Evolutionary conservation across 1,140 invertebrate species (phyloP), one percentile per base, ranked within the genome.

Genomic region (Parasteatoda tepidariorum): DNA sequence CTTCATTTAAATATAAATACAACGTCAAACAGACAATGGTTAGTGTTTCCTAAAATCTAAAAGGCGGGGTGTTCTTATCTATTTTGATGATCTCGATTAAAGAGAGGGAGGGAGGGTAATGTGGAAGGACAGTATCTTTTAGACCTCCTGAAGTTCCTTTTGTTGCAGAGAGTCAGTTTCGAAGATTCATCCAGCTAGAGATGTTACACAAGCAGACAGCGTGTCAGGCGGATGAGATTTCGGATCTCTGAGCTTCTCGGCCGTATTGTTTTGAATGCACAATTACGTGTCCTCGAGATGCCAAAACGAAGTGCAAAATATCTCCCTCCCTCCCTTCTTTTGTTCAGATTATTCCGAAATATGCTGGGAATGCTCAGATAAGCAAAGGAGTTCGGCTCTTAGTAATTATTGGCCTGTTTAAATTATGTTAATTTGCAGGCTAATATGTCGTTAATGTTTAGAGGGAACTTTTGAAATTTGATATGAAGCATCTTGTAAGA

Each of bases 1-100:
- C 76, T 79, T 79, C 62, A 79, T 79, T 79, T 79, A 79, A 79
- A 79, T 79, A 79, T 68, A 79, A 68, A 79, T 68, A 57, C 64
- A 66, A 33, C 61, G 61, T 66, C 59, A 66, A 54, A 78, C 33
- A 24, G 38, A 66, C 74, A 78, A 78, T 66, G 41, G 76, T 38
- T 38, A 66, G 59, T n/a, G n/a, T 61, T 24, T 71, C 31, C 68
- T 48, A 71, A 57, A 33, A 33, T 34, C n/a, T 5, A 38, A 24
- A 30, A 59, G 55, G 71, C 41, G 62, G 64, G 66, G 31, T 33
- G 66, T 68, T 26, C 41, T 79, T 79, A 79, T 79, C 76, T 57
- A 9, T 54, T 33, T 38, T 22, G 54, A 79, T 68, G 76, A 79
- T 79, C 76, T 55, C 48, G 76, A 79, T 79, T 68, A 48, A 61